A percentile compares a stretch with the other conserved stretches of the same genome.
These are phyloP conservation scores for Nannobrachium achirus DNA, from an alignment of 2,113 vertebrate species.

Conservation along the genomic window DNA sequence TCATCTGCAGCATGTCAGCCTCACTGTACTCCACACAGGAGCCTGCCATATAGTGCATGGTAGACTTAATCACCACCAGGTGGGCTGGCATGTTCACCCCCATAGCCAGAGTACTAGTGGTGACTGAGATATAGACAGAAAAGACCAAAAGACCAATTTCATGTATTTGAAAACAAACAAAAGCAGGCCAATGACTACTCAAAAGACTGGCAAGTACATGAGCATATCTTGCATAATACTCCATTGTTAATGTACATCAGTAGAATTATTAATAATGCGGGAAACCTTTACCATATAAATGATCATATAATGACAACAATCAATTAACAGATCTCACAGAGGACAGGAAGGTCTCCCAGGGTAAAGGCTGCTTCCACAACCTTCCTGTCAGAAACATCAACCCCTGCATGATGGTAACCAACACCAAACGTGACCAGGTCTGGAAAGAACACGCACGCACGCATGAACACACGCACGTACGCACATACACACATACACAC, in stretches of 20 bases:
- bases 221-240: too few species aligned
- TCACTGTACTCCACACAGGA: slow-evolving; percentile 96
- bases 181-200: too few species aligned
- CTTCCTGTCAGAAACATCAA: slow-evolving; percentile 92
- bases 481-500: not conserved
- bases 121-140: slow-evolving; percentile 81
- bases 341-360: slow-evolving; percentile 89
- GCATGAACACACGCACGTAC: not conserved
- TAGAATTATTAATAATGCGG: too few species aligned
- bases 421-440: slow-evolving; percentile 88
- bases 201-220: too few species aligned
- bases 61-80: slow-evolving; percentile 96
- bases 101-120: slow-evolving; percentile 96
- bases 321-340: slow-evolving; percentile 84
- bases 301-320: too few species aligned
- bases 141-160: not conserved
- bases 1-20: slow-evolving; percentile 97
- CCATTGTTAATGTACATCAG: too few species aligned
- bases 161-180: too few species aligned
- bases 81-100: slow-evolving; percentile 98
- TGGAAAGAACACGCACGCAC: slow-evolving; percentile 61
- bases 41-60: slow-evolving; percentile 92
- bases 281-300: too few species aligned
- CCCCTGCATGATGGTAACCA: slow-evolving; percentile 95
- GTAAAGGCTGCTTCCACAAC: slow-evolving; percentile 88